These are phyloP conservation scores for Aphrophora alni DNA, from an alignment of 2,888 invertebrate genomes.

Conservation along the genomic window DNA sequence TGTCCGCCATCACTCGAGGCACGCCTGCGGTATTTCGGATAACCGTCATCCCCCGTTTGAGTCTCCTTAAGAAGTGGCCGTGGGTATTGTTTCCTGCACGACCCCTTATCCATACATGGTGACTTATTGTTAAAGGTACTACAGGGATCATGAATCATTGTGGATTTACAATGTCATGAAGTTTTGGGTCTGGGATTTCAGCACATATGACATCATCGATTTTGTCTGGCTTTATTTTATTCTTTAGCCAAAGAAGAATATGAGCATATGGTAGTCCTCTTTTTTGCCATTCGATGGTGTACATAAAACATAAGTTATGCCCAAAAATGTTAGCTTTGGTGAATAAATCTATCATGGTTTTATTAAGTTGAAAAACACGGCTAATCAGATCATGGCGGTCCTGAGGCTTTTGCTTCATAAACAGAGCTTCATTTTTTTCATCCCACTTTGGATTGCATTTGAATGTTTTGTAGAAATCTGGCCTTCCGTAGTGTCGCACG, in stretches of 20 bases:
- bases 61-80: constrained; percentile 47
- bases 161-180: constrained; percentile 50
- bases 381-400: too few species aligned
- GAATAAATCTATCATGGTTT: background rate
- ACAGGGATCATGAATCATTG: constrained; percentile 55
- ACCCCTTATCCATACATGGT: constrained; percentile 51
- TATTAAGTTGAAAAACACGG: too few species aligned
- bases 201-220: constrained; percentile 3
- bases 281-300: background rate
- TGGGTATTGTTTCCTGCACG: constrained; percentile 49
- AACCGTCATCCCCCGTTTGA: constrained; percentile 49
- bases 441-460: too few species aligned
- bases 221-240: background rate
- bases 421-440: too few species aligned
- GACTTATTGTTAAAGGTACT: constrained; percentile 45
- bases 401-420: too few species aligned
- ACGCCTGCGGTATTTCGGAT: constrained; percentile 49
- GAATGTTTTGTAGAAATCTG: too few species aligned
- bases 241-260: background rate
- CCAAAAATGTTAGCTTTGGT: background rate
- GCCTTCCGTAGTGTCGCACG: too few species aligned
- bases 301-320: background rate
- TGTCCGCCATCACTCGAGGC: background rate
- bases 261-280: background rate
- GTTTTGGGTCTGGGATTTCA: constrained; percentile 53